A percentile compares a stretch with the other conserved stretches of the same genome.
Evolutionary conservation across 92 coral and sea anemone genomes (phyloP).

Genomic region (Nematostella vectensis): DNA sequence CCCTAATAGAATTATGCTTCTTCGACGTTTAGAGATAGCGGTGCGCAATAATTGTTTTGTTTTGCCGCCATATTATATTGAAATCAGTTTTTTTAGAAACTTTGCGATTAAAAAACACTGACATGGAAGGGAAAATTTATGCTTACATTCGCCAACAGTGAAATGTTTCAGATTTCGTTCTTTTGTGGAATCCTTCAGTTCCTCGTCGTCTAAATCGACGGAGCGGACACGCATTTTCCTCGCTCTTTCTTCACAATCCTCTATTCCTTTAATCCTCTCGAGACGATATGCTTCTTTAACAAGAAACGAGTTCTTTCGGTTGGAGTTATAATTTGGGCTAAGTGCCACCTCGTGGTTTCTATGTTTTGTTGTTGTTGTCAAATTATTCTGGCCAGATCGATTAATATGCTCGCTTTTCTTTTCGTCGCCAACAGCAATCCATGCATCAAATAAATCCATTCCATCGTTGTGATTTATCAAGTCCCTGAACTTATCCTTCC

Average conservation of each 20-base stretch:
- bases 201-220: constrained; percentile 55
- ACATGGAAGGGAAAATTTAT: too few species aligned
- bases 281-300: constrained; percentile 57
- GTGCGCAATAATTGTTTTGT: too few species aligned
- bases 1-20: too few species aligned
- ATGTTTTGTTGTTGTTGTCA: neutral
- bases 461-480: constrained; percentile 37
- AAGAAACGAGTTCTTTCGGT: constrained; percentile 11
- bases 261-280: constrained; percentile 23
- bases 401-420: neutral
- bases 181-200: too few species aligned
- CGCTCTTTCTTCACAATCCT: constrained; percentile 27
- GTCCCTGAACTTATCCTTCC: constrained; percentile 62
- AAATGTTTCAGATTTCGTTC: too few species aligned
- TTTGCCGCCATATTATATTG: too few species aligned
- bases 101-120: too few species aligned
- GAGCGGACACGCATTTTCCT: constrained; percentile 69
- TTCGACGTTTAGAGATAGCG: too few species aligned
- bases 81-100: too few species aligned
- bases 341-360: constrained; percentile 2
- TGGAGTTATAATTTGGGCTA: neutral
- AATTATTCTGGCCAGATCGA: neutral
- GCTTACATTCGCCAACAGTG: too few species aligned
- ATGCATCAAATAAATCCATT: constrained; percentile 29
- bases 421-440: constrained; percentile 21